Conservation (phyloP, 2,797 vertebrate genomes). For the Tapera naevia region DNA sequence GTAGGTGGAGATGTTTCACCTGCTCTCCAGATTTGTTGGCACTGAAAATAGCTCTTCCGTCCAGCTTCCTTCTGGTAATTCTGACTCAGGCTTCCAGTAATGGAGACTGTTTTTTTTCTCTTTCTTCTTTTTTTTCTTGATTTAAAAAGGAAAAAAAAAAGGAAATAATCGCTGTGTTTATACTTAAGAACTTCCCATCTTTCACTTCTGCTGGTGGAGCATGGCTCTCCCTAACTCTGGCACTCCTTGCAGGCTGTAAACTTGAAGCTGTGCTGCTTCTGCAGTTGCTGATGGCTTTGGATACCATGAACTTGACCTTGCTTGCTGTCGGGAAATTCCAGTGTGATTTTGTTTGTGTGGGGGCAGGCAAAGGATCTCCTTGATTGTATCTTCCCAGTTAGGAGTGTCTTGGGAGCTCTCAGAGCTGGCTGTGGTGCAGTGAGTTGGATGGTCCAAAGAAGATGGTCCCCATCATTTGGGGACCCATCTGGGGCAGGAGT, state of each 20-base stretch:
- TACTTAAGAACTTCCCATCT: conserved; percentile 39
- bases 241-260: neutral
- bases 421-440: neutral
- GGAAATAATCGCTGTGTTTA: conserved; percentile 19
- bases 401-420: neutral
- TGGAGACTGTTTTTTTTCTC: conserved; percentile 2
- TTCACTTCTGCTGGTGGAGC: conserved; percentile 26
- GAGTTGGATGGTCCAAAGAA: neutral
- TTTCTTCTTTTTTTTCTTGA: neutral
- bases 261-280: neutral
- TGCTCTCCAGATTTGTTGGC: conserved; percentile 49
- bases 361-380: conserved; percentile 12
- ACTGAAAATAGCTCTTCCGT: conserved; percentile 42
- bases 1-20: conserved; percentile 54
- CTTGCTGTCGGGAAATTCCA: conserved; percentile 22
- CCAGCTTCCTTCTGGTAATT: conserved; percentile 65
- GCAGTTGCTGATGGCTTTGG: neutral
- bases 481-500: no score
- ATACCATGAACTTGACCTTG: neutral
- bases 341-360: neutral
- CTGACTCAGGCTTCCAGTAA: conserved; percentile 78
- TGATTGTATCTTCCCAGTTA: neutral
- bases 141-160: neutral
- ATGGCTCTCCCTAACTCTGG: neutral
- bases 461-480: neutral